Base-by-base conservation (phyloP, 2,888 invertebrate species). In the Euclidia mi region DNA sequence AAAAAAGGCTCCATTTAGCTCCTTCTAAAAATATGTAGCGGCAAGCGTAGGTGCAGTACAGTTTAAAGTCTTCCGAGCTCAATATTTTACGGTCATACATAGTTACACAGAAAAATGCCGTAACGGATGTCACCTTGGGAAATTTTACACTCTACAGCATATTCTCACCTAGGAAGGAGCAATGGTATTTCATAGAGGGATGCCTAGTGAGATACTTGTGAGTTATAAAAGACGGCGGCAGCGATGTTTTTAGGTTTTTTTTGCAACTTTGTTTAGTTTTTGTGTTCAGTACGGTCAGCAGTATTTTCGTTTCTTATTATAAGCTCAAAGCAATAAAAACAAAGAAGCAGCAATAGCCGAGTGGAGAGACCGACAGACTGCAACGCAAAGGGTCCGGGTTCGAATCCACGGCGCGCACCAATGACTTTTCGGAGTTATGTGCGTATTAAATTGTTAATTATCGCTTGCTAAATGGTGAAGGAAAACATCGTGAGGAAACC, bases 81-180 rank as follows among this genome's bases (percentile, higher is more conserved):
- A 79, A 70, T 80, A 82, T 84, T 81, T 82, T 76, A 72, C 75
- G 63, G 50, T 47, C 71, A 71, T 71, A 79, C 81, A 82, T 81
- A 82, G 84, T 82, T 82, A 86, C 84, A 83, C 81, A 81, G 81
- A 81, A 85, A 85, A 85, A 81, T 81, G 80, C 77, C 78, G 77
- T 79, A 79, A 78, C 75, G 78, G 80, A 67, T 85, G 87, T 88
- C 86, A 82, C 82, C 85, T 76, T 81, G 85, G 86, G 85, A 86
- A 85, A 87, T 88, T 88, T 87, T 86, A 87, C 85, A 87, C 86
- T 85, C 77, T 82, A 78, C 84, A 85, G 82, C 87, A 87, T 88
- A 86, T 84, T 88, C 82, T 84, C 88, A 86, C 88, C 87, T 85
- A 80, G 76, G 71, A 72, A 79, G 74, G 75, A 68, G 79, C 76